Conservation (phyloP, 2,113 vertebrate genomes). For the Nothobranchius kuhntae region DNA sequence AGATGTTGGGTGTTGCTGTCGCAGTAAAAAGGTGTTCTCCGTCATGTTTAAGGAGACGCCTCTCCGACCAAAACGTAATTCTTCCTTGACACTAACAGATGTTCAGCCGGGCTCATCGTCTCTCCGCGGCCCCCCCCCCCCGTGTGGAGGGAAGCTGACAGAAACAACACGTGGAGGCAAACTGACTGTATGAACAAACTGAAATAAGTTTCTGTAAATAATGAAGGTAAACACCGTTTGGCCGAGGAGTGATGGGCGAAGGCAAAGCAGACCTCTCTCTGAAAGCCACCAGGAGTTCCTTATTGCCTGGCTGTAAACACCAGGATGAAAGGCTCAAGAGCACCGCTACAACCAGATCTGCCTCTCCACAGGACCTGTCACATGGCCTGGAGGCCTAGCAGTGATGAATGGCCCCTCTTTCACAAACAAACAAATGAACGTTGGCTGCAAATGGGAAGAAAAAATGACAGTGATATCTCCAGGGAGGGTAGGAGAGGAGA, state of each 20-base stretch:
- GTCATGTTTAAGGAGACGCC: conserved; percentile 52
- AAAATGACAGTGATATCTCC: conserved; percentile 23
- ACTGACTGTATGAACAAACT: neutral
- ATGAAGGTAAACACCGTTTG: conserved; percentile 26
- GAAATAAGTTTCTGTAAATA: conserved; percentile 38
- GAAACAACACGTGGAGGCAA: conserved; percentile 4
- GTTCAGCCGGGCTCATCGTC: conserved; percentile 29
- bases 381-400: conserved; percentile 29
- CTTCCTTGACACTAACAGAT: conserved; percentile 61
- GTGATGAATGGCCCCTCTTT: conserved; percentile 66
- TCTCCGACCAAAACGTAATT: conserved; percentile 37
- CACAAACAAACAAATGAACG: conserved; percentile 47
- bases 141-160: conserved; percentile 5
- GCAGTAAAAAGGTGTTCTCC: conserved; percentile 44
- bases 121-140: conserved; percentile 13
- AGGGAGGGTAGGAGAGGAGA: neutral
- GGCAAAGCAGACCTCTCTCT: conserved; percentile 14
- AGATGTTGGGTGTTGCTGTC: conserved; percentile 47
- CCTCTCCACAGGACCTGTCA: conserved; percentile 52
- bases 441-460: conserved; percentile 13
- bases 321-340: conserved; percentile 41
- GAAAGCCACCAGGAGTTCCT: conserved; percentile 22
- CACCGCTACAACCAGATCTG: conserved; percentile 43
- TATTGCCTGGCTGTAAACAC: conserved; percentile 38
- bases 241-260: conserved; percentile 22